Evolutionary conservation across 2,888 invertebrate species (phyloP), one percentile per base, ranked within the genome.

Genomic region (Sphaeridia pumilis): DNA sequence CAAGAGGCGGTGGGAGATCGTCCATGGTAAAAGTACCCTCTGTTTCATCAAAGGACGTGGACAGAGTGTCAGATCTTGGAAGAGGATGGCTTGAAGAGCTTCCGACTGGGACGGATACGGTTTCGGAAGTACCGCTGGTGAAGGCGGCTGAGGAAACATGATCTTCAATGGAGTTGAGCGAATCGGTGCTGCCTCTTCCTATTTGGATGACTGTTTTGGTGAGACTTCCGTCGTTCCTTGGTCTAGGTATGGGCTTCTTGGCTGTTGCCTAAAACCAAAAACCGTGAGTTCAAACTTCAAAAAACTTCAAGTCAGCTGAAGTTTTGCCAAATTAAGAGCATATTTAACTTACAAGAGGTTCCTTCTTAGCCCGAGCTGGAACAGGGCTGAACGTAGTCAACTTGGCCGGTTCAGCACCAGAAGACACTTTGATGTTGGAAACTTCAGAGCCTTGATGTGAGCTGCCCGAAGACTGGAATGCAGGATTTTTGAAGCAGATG

Each of bases 401-500:
- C 17, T 5, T 14, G 5, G 38, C 5, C 5, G 12, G 38, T 17
- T 38, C 38, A 17, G 38, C 12, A 5, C 12, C 38, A 5, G 38
- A 14, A 14, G 38, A 7, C 5, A 17, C 5, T 17, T 38, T 14
- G 7, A 38, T 17, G 5, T 38, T 38, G 5, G 38, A 38, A 17
- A 38, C 17, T 38, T 17, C 38, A 5, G 12, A 14, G 12, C 38
- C 38, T 5, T 14, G 5, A 12, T n/a, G n/a, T n/a, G n/a, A n/a
- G n/a, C n/a, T n/a, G n/a, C 10, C 20, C 20, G 31, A 31, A 10
- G 12, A 14, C 17, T 38, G 7, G 38, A 45, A 54, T 35, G 50
- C 51, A 45, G 52, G 54, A 49, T 57, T 60, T 42, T 54, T 55
- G 49, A 56, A 53, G 51, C 43, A 57, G 53, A 54, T 45, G 46